A percentile compares a stretch with the other conserved stretches of the same genome.
phyloP scores from a whole-genome alignment of 1,140 invertebrate species.

The Notospermus geniculatus region DNA sequence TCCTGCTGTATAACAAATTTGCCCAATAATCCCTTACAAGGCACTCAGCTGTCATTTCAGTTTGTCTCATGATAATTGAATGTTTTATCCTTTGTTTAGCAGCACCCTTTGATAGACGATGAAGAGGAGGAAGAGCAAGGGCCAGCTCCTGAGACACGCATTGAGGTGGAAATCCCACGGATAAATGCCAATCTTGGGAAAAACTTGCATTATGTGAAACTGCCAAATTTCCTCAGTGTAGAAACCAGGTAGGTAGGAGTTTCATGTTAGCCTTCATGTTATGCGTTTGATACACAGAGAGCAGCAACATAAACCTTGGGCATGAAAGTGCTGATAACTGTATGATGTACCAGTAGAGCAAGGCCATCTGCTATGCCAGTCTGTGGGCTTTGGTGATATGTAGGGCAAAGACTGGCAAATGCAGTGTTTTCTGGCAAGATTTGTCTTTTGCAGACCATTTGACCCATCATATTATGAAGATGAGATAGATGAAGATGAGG shows the following conservation, averaged over 20 bases:
- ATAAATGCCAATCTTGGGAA: constrained; percentile 88
- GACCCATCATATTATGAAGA: constrained; percentile 95
- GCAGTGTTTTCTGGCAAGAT: too few species aligned
- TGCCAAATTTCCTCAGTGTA: constrained; percentile 61
- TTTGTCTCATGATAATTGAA: not conserved
- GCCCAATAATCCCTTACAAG: constrained; percentile 13
- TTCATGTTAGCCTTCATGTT: too few species aligned
- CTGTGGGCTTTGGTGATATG: too few species aligned
- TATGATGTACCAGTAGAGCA: too few species aligned
- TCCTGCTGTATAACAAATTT: too few species aligned
- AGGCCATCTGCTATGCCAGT: too few species aligned
- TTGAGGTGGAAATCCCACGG: constrained; percentile 95
- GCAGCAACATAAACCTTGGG: too few species aligned
- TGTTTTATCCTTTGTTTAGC: constrained; percentile 12
- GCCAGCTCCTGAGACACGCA: constrained; percentile 85
- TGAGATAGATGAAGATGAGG: constrained; percentile 98
- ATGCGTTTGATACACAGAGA: too few species aligned
- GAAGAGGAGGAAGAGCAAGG: constrained; percentile 43
- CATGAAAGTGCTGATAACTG: too few species aligned
- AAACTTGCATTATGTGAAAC: constrained; percentile 78
- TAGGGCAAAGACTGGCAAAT: too few species aligned
- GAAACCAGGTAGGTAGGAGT: constrained; percentile 52
- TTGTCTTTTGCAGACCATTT: constrained; percentile 71
- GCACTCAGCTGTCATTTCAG: constrained; percentile 17
- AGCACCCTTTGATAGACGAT: constrained; percentile 25